phyloP scores from a whole-genome alignment of 2,888 invertebrate genomes.

The Biston betularia region DNA sequence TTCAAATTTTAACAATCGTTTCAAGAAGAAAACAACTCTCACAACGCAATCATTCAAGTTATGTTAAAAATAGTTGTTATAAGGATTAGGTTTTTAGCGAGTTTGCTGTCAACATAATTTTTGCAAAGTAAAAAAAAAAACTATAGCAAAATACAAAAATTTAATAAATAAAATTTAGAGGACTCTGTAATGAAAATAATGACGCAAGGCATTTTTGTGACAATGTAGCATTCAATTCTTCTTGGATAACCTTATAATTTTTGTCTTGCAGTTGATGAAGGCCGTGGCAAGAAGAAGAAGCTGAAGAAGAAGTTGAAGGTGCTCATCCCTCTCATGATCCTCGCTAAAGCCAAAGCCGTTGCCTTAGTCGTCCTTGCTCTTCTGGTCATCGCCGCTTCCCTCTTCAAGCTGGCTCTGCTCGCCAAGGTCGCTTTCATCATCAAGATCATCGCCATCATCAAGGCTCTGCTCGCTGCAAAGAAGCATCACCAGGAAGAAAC shows the following conservation, averaged over 20 bases:
- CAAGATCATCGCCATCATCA: constrained; percentile 71
- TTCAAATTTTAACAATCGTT: too few species aligned
- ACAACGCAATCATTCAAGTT: too few species aligned
- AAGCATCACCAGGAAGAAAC: constrained; percentile 68
- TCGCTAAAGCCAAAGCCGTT: constrained; percentile 89
- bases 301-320: constrained; percentile 81
- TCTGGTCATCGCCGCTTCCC: constrained; percentile 88
- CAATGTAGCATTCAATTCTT: not conserved
- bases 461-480: constrained; percentile 71
- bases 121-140: too few species aligned
- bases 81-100: too few species aligned
- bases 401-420: constrained; percentile 90
- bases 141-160: too few species aligned
- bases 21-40: too few species aligned
- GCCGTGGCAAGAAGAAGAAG: constrained; percentile 92
- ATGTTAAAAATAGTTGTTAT: too few species aligned
- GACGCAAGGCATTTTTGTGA: too few species aligned
- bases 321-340: constrained; percentile 83
- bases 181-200: too few species aligned
- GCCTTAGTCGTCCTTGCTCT: constrained; percentile 88
- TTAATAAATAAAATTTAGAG: too few species aligned
- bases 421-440: constrained; percentile 91
- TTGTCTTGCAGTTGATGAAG: constrained; percentile 69
- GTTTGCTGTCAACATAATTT: too few species aligned
- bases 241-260: not conserved